Evolutionary conservation across 2,888 invertebrate genomes (phyloP).

Genomic region (Malachius bipustulatus): DNA sequence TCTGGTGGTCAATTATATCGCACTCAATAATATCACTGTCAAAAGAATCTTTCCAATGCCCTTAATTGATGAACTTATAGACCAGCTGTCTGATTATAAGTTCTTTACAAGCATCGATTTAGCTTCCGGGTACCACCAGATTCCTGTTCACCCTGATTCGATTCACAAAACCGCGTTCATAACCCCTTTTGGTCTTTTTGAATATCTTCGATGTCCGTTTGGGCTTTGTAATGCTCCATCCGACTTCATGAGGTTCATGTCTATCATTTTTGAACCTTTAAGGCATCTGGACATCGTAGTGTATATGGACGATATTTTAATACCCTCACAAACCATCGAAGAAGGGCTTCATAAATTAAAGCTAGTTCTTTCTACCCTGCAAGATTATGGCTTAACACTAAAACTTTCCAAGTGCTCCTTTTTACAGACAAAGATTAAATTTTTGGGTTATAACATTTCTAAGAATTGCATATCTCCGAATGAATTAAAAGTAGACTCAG

Average conservation of each 20-base stretch:
- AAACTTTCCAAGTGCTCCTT: neutral
- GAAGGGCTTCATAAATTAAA: neutral
- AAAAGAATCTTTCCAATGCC: too few species aligned
- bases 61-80: too few species aligned
- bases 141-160: neutral
- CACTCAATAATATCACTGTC: too few species aligned
- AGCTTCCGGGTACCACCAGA: constrained; percentile 1
- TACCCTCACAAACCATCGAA: neutral
- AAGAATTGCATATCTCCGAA: neutral
- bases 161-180: neutral
- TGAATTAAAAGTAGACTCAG: neutral
- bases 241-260: neutral
- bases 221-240: neutral
- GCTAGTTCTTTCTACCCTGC: neutral
- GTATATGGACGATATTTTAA: neutral
- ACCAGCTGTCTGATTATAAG: too few species aligned
- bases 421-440: neutral
- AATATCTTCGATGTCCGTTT: neutral
- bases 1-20: too few species aligned
- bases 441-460: neutral
- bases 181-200: neutral
- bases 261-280: too few species aligned
- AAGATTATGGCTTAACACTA: neutral
- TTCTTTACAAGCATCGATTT: neutral
- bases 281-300: too few species aligned